Conservation (phyloP, 1,140 invertebrate genomes). For the Caenorhabditis tropicalis region DNA sequence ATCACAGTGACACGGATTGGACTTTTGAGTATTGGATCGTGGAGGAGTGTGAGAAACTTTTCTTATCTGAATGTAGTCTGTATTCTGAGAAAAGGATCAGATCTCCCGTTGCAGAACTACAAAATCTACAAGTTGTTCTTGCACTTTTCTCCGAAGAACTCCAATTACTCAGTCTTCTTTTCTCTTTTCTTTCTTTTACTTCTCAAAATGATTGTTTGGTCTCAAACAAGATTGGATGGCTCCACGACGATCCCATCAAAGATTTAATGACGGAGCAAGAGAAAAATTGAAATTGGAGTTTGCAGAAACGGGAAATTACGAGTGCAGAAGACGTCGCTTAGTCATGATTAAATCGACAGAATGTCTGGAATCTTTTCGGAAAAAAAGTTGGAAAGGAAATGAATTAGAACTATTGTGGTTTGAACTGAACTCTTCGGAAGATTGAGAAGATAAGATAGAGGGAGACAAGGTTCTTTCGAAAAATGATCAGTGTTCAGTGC, state of each 20-base stretch:
- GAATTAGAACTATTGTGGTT: slow-evolving; percentile 28
- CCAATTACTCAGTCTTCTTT: background rate
- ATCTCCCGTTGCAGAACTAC: background rate
- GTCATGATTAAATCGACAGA: background rate
- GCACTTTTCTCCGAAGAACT: background rate
- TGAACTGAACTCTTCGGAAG: background rate
- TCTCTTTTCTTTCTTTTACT: too few relatives aligned
- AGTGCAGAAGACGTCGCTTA: background rate
- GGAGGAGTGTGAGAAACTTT: too few relatives aligned
- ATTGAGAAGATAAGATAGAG: background rate
- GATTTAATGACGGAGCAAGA: background rate
- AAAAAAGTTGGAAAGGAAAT: background rate
- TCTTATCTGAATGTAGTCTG: background rate
- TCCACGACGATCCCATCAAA: background rate
- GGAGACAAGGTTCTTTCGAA: background rate
- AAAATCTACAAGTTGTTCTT: background rate
- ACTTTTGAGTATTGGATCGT: background rate
- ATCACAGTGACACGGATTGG: slow-evolving; percentile 2
- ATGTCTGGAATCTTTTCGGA: background rate
- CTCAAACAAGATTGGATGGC: background rate
- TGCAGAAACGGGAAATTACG: slow-evolving; percentile 12
- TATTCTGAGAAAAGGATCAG: background rate
- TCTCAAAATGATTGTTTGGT: background rate
- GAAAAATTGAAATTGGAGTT: slow-evolving; percentile 23
- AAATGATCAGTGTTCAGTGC: background rate